phyloP scores from a whole-genome alignment of 30 jellyfish, hydroid and myxozoan species.

The Aurelia aurita region DNA sequence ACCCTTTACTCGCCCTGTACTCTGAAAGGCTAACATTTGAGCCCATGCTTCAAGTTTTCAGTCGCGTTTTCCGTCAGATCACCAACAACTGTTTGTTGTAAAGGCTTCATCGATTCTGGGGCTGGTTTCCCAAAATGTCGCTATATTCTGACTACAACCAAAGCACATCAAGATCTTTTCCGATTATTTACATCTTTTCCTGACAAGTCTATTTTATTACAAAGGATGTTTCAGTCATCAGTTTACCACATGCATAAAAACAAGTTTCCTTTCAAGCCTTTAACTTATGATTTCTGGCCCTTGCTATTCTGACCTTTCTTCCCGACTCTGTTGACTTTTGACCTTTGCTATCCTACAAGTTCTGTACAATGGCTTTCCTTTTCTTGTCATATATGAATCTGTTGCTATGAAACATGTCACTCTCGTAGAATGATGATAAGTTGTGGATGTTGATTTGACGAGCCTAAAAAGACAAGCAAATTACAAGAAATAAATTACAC shows the following conservation, averaged over 20 bases:
- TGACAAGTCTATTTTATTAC: not conserved
- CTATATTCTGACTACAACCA: too few species aligned
- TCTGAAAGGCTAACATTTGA: too few species aligned
- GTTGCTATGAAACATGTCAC: constrained; percentile 76
- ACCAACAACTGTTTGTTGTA: not conserved
- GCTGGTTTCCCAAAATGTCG: too few species aligned
- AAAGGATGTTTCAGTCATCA: not conserved
- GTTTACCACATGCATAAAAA: too few species aligned
- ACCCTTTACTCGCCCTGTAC: too few species aligned
- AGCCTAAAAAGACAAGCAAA: constrained; percentile 65
- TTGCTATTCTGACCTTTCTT: not conserved
- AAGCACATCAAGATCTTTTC: too few species aligned
- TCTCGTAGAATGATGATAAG: constrained; percentile 83
- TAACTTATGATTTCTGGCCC: not conserved
- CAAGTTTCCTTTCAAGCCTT: not conserved
- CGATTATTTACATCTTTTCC: too few species aligned
- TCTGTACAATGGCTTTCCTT: constrained; percentile 78
- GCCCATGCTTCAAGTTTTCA: too few species aligned
- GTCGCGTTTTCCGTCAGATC: too few species aligned
- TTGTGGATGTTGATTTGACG: constrained; percentile 93
- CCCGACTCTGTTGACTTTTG: not conserved
- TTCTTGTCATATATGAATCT: constrained; percentile 88
- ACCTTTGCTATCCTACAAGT: constrained; percentile 33
- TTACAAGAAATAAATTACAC: too few species aligned
- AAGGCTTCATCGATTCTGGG: too few species aligned